Conservation (phyloP, 2,113 vertebrate species). For the Prinia subflava region DNA sequence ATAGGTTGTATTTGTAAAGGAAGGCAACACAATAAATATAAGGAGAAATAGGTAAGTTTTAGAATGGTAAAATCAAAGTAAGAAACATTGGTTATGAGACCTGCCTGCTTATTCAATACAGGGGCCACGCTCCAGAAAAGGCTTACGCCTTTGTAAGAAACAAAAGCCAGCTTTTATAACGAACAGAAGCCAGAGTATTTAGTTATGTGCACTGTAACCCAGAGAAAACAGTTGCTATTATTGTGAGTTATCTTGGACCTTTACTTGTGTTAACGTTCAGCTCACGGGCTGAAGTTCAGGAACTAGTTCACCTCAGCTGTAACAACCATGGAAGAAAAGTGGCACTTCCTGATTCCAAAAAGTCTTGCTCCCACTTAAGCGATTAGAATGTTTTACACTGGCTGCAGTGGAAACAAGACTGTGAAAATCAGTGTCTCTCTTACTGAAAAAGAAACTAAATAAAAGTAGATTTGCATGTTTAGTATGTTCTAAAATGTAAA, state of each 20-base stretch:
- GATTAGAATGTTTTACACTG: not conserved
- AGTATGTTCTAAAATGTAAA: not conserved
- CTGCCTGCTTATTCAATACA: not conserved
- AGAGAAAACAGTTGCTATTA: not conserved
- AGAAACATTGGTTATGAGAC: not conserved
- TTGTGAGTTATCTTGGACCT: not conserved
- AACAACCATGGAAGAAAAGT: not conserved
- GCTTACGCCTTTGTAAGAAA: not conserved
- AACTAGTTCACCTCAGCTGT: not conserved
- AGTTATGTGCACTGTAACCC: not conserved
- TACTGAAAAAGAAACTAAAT: not conserved
- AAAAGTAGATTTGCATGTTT: not conserved
- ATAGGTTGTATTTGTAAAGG: not conserved
- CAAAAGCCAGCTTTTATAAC: not conserved
- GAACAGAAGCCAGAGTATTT: not conserved
- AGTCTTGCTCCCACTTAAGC: not conserved
- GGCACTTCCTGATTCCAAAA: not conserved
- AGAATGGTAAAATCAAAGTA: not conserved
- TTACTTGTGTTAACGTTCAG: not conserved
- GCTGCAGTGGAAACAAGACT: not conserved
- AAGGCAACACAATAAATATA: not conserved
- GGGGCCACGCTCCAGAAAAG: not conserved
- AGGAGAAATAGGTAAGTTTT: not conserved
- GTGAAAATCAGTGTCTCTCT: not conserved
- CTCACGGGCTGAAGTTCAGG: not conserved